These are phyloP conservation scores for Tortricodes alternella DNA, from an alignment of 2,888 invertebrate species.

Conservation along the genomic window DNA sequence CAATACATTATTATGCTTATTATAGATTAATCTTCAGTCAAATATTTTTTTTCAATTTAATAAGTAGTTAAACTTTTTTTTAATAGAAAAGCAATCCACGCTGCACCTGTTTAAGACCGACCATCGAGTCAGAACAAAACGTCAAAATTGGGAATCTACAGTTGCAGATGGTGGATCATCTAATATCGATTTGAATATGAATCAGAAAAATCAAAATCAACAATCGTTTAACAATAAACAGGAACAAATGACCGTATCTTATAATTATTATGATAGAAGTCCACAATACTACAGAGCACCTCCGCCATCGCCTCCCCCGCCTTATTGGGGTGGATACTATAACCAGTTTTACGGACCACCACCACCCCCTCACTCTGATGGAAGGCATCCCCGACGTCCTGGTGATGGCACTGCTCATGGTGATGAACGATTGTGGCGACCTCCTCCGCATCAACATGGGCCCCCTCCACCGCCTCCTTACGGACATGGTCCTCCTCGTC, in stretches of 20 bases:
- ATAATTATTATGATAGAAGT: neutral
- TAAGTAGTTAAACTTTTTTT: neutral
- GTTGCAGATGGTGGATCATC: neutral
- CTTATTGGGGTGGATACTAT: constrained; percentile 2
- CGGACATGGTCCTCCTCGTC: neutral
- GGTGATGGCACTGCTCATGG: neutral
- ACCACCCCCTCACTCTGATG: constrained; percentile 30
- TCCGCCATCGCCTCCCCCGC: constrained; percentile 28
- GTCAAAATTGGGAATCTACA: neutral
- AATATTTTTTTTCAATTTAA: too few species aligned
- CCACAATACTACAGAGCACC: constrained; percentile 29
- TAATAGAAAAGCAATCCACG: constrained; percentile 36
- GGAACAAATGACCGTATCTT: neutral
- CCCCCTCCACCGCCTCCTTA: constrained; percentile 23
- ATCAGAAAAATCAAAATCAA: constrained; percentile 8
- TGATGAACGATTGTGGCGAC: neutral
- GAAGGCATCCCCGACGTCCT: constrained; percentile 21
- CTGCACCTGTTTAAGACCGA: constrained; percentile 24
- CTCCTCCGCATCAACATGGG: neutral
- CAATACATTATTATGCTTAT: neutral
- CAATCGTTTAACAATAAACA: constrained; percentile 26
- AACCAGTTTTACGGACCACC: constrained; percentile 11
- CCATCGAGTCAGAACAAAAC: constrained; percentile 10
- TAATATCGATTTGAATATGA: neutral
- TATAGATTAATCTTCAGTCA: too few species aligned